Conservation (phyloP, 2,797 vertebrate species). For the Microctenopoma lineatum region DNA sequence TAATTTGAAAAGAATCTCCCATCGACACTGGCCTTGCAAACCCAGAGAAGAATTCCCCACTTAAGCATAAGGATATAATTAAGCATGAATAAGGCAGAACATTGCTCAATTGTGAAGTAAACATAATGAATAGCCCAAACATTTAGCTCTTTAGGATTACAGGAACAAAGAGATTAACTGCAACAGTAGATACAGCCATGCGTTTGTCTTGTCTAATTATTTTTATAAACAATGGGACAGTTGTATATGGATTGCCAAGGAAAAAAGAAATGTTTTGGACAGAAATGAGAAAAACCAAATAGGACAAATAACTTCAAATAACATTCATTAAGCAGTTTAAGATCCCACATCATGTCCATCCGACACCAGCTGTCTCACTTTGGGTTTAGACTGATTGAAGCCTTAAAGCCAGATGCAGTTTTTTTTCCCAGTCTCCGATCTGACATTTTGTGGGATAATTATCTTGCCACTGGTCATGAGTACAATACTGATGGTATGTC, state of each 20-base stretch:
- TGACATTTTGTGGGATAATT: conserved; percentile 78
- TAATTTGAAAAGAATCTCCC: conserved; percentile 52
- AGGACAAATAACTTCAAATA: conserved; percentile 13
- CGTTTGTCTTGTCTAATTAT: conserved; percentile 48
- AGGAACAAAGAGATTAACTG: conserved; percentile 71
- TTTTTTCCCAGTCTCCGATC: conserved; percentile 47
- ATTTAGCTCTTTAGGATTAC: conserved; percentile 71
- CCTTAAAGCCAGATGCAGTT: conserved; percentile 55
- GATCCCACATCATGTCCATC: conserved; percentile 9
- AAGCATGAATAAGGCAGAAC: conserved; percentile 55
- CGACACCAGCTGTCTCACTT: conserved; percentile 24
- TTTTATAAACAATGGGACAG: conserved; percentile 56
- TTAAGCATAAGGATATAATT: conserved; percentile 66
- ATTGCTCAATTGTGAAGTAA: conserved; percentile 61
- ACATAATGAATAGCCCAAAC: conserved; percentile 66
- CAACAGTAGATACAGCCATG: conserved; percentile 59
- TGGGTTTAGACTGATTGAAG: conserved; percentile 65
- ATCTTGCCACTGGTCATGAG: conserved; percentile 73
- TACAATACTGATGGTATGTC: conserved; percentile 66
- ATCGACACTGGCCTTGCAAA: conserved; percentile 54
- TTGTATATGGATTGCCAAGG: conserved; percentile 62
- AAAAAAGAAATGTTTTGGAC: conserved; percentile 39
- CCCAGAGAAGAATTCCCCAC: conserved; percentile 50
- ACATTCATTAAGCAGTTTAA: conserved; percentile 34
- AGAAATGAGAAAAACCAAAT: conserved; percentile 26